Percentiles rank a stretch among this genome's conserved stretches.
phyloP scores from a whole-genome alignment of 2,888 invertebrate species.

The Teleiodes luculella region DNA sequence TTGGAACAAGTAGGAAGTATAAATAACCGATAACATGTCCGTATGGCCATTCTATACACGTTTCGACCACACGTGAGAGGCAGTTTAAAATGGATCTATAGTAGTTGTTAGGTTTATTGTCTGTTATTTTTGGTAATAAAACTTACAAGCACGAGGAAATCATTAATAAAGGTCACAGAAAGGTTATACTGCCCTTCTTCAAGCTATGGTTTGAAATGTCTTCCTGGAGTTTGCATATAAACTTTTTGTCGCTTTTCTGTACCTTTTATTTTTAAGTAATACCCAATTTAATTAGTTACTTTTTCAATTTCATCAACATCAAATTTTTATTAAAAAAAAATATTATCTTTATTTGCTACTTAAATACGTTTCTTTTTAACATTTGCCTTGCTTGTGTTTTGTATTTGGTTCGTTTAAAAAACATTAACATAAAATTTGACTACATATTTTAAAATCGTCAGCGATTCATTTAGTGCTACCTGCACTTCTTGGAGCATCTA shows the following conservation, averaged over 20 bases:
- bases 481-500: no score
- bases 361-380: neutral
- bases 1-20: slow-evolving; percentile 1
- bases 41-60: slow-evolving; percentile 19
- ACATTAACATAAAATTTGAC: no score
- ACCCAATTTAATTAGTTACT: no score
- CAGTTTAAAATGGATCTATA: slow-evolving; percentile 5
- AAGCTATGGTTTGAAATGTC: neutral
- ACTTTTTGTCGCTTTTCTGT: neutral
- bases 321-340: no score
- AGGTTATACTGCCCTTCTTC: slow-evolving; percentile 6
- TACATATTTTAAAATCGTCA: no score
- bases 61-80: slow-evolving; percentile 21
- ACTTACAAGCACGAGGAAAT: slow-evolving; percentile 2
- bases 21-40: neutral
- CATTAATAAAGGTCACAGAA: slow-evolving; percentile 3
- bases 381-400: neutral
- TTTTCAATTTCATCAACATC: no score
- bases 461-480: no score
- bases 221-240: neutral
- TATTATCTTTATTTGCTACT: no score
- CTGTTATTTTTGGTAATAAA: slow-evolving; percentile 6
- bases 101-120: slow-evolving; percentile 3
- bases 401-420: no score
- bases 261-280: no score